Evolutionary conservation across 53 echinoderm and acorn worm species (phyloP), one percentile per base, ranked within the genome.

Genomic region (Crossaster papposus): DNA sequence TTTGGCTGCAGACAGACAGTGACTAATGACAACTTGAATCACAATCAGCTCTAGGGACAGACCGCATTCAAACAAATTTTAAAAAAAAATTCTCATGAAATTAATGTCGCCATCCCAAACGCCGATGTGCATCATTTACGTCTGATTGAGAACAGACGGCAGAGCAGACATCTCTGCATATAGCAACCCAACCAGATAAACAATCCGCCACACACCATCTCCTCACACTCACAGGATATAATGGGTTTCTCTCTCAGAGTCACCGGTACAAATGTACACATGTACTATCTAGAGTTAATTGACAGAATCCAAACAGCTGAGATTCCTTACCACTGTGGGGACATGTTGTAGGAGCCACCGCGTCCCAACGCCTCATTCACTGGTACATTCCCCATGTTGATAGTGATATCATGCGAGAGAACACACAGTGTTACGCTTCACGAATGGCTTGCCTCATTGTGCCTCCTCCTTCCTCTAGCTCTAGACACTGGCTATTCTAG

Each of bases 261-360:
- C 20, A 36, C 6, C n/a, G n/a, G n/a, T 35, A 29, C 77, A 24
- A 30, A 23, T 38, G 26, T 26, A 29, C n/a, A n/a, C n/a, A n/a
- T n/a, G n/a, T n/a, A n/a, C n/a, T n/a, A n/a, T n/a, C 35, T 37
- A 54, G 32, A 79, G 13, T 54, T 23, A 14, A 26, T 78, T 1
- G 79, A 79, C n/a, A 51, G 5, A 26, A 79, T 17, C 52, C 30
- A 12, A 36, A 52, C 68, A 6, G 36, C 18, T 37, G n/a, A 72
- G 24, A 37, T 52, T 26, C 14, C 90, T 90, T 90, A 90, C 90
- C 90, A 83, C 31, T 75, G 83, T 11, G 90, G 90, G 10, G 83
- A 75, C 90, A 90, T 90, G 77, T 90, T 90, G 83, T 90, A 90
- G 2, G 90, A 90, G 14, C 90, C 90, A 44, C 90, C 83, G 9